phyloP scores from a whole-genome alignment of 1,140 invertebrate genomes.

The Drosophila eugracilis region DNA sequence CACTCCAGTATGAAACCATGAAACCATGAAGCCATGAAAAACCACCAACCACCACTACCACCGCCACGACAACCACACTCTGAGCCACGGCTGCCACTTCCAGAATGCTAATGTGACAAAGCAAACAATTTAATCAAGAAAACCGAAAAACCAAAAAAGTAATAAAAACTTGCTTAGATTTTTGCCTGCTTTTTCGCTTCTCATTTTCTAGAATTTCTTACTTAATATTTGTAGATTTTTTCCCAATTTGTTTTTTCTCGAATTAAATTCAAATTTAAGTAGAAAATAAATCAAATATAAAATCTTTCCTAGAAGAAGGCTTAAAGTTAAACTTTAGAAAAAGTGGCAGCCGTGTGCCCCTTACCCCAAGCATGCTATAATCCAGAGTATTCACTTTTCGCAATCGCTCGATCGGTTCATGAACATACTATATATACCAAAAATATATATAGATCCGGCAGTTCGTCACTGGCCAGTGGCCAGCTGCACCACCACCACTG shows the following conservation, averaged over 20 bases:
- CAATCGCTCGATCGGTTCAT: constrained; percentile 14
- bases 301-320: too few species aligned
- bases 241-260: too few species aligned
- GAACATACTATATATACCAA: neutral
- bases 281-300: too few species aligned
- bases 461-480: constrained; percentile 71
- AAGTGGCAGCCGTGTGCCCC: constrained; percentile 2
- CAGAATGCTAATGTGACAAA: constrained; percentile 32
- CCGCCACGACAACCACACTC: constrained; percentile 14
- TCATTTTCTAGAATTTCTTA: too few species aligned
- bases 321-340: too few species aligned
- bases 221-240: too few species aligned
- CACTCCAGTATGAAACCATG: constrained; percentile 23
- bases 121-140: constrained; percentile 30
- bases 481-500: constrained; percentile 58
- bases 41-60: too few species aligned
- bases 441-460: constrained; percentile 68
- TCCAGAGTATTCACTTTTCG: constrained; percentile 17
- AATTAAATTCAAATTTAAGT: too few species aligned
- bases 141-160: neutral
- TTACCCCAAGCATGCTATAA: constrained; percentile 2
- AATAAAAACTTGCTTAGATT: too few species aligned
- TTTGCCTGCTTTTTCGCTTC: too few species aligned
- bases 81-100: constrained; percentile 13
- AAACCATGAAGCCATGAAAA: constrained; percentile 18